Conservation (phyloP, 1,140 invertebrate genomes). For the Lordiphosa collinella region DNA sequence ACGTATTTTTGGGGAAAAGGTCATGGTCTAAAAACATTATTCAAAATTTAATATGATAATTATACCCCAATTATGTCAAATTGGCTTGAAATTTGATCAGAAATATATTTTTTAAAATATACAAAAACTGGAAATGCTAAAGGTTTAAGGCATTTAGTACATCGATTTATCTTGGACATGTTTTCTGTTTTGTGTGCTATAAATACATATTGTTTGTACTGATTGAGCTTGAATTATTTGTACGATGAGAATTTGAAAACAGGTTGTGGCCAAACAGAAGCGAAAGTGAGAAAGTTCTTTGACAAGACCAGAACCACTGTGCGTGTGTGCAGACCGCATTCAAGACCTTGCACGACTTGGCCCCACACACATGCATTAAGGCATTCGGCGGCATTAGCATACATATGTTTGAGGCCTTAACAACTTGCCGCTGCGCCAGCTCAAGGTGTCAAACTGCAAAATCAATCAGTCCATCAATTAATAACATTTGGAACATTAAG, state of each 20-base stretch:
- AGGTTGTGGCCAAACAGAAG: background rate
- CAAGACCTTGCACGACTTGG: slow-evolving; percentile 61
- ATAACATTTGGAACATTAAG: slow-evolving; percentile 37
- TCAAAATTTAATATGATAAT: slow-evolving; percentile 27
- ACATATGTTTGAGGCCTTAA: slow-evolving; percentile 17
- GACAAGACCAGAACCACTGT: slow-evolving; percentile 31
- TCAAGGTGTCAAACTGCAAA: slow-evolving; percentile 41
- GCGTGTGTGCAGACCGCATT: slow-evolving; percentile 30
- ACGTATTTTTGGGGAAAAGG: slow-evolving; percentile 25
- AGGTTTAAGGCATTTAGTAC: slow-evolving; percentile 22
- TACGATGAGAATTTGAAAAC: slow-evolving; percentile 1
- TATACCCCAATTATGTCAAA: slow-evolving; percentile 31
- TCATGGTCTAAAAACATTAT: slow-evolving; percentile 44
- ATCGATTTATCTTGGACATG: slow-evolving; percentile 23
- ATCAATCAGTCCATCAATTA: slow-evolving; percentile 65
- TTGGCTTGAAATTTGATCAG: slow-evolving; percentile 27
- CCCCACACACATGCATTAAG: slow-evolving; percentile 25
- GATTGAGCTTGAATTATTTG: slow-evolving; percentile 11
- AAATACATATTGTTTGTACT: background rate
- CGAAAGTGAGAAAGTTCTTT: background rate
- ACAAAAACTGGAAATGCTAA: slow-evolving; percentile 46
- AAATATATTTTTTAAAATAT: slow-evolving; percentile 32
- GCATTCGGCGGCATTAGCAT: slow-evolving; percentile 33
- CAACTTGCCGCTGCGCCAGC: slow-evolving; percentile 26
- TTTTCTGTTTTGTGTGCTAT: slow-evolving; percentile 3